Evolutionary conservation across 2,888 invertebrate species (phyloP), one percentile per base, ranked within the genome.

Genomic region (Schizotus pectinicornis): DNA sequence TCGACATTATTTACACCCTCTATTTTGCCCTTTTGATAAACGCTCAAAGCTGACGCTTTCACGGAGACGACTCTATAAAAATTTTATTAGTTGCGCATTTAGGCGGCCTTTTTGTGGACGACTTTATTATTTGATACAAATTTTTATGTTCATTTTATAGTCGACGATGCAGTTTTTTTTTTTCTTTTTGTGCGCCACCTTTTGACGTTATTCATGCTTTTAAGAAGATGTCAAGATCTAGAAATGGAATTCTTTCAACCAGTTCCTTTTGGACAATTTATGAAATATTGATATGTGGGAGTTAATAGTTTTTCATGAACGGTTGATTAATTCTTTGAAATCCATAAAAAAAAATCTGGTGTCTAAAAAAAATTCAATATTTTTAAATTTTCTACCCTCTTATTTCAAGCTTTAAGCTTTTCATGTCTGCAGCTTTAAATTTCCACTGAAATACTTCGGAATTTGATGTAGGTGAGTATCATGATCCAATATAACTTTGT

Each of bases 1-100:
- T 38, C 38, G 48, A 53, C 53, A 45, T 58, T 51, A 58, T 58
- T 58, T 58, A 58, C 58, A 58, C 58, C 58, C 58, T 49, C 58
- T 32, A 48, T 53, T 53, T 53, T 48, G 35, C 43, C 14, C 41
- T 58, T 53, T 36, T 55, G 12, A n/a, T 37, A 46, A 30, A 46
- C 39, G n/a, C 46, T 31, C 30, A 31, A 38, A 41, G 32, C n/a
- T 46, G 35, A 50, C 50, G 50, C 51, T 43, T 22, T 22, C 22
- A 47, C 32, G 46, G 34, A 37, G 68, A 73, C 67, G 65, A 70
- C 70, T 73, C 65, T 68, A 73, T 74, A 71, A 72, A 70, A 70
- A 62, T 68, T 68, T 65, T 68, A 72, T 71, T 66, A 68, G 64
- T 61, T 64, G 67, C 62, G 61, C 64, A 67, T 69, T 64, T 55